Percentiles rank a stretch among this genome's conserved stretches.
phyloP scores from a whole-genome alignment of 2,113 vertebrate species.

The Fulmarus glacialis region DNA sequence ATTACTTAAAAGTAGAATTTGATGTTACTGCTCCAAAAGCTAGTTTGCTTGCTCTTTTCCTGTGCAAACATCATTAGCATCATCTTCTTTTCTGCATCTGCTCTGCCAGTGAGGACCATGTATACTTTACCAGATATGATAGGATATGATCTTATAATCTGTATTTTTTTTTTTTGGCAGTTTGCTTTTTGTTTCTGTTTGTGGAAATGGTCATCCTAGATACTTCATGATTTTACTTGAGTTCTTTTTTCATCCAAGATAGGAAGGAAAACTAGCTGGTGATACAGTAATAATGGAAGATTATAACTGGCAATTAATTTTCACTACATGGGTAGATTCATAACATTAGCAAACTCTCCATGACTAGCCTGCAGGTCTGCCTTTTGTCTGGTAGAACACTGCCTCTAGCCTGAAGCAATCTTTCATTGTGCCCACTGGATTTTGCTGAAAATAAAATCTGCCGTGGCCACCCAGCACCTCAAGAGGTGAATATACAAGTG shows the following conservation, averaged over 20 bases:
- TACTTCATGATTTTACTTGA: neutral
- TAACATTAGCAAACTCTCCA: constrained; percentile 32
- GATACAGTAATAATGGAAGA: constrained; percentile 12
- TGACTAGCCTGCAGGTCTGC: constrained; percentile 25
- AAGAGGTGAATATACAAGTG: neutral
- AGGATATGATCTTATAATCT: neutral
- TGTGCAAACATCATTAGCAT: neutral
- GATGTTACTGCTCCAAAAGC: neutral
- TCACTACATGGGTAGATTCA: constrained; percentile 22
- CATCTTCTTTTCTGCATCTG: neutral
- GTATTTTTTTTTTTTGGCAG: neutral
- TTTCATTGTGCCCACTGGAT: neutral
- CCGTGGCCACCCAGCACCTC: neutral
- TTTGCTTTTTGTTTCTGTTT: neutral
- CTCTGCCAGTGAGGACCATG: neutral
- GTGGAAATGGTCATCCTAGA: neutral
- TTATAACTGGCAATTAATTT: constrained; percentile 51
- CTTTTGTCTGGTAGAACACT: constrained; percentile 28
- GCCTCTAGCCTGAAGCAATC: constrained; percentile 22
- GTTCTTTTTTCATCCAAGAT: neutral
- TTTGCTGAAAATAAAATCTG: constrained; percentile 21
- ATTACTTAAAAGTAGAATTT: neutral
- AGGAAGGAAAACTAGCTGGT: neutral
- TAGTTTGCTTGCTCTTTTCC: neutral
- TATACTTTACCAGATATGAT: neutral